A percentile compares a stretch with the other conserved stretches of the same genome.
phyloP scores from a whole-genome alignment of 1,140 invertebrate species.

The Drosophila pallidifrons region DNA sequence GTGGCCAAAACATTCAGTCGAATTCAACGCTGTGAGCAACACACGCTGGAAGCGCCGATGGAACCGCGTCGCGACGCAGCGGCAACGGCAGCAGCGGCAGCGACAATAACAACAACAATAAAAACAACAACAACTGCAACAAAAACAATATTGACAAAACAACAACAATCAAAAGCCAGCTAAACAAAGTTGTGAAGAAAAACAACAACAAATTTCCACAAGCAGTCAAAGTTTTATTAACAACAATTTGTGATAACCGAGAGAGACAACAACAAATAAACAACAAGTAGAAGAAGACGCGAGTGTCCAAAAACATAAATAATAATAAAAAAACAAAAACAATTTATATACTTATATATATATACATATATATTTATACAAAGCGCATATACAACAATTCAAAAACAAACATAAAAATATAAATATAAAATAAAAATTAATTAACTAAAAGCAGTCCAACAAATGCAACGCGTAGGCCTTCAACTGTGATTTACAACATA shows the following conservation, averaged over 20 bases:
- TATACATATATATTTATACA: conserved; percentile 44
- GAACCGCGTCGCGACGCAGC: conserved; percentile 54
- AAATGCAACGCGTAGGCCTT: conserved; percentile 83
- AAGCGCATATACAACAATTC: conserved; percentile 44
- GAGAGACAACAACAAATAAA: conserved; percentile 41
- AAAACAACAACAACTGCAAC: conserved; percentile 14
- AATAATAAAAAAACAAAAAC: conserved; percentile 31
- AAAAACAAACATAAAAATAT: conserved; percentile 20
- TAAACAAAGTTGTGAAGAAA: conserved; percentile 22
- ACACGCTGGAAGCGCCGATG: conserved; percentile 61
- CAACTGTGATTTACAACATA: conserved; percentile 80
- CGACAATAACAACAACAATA: conserved; percentile 41
- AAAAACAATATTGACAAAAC: conserved; percentile 13
- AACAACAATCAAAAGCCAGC: conserved; percentile 40
- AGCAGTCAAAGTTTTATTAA: conserved; percentile 59
- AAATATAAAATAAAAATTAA: conserved; percentile 30
- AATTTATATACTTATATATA: conserved; percentile 39
- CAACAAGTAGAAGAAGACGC: conserved; percentile 32
- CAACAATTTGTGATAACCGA: conserved; percentile 56
- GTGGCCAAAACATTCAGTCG: conserved; percentile 67
- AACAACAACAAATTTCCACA: conserved; percentile 34
- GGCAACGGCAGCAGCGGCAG: conserved; percentile 53
- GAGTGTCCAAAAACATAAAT: conserved; percentile 44
- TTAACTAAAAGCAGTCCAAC: conserved; percentile 59
- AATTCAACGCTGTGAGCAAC: conserved; percentile 72